Percentiles rank a stretch among this genome's conserved stretches.
Evolutionary conservation across 2,113 vertebrate species (phyloP).

Genomic region (Notarius quadriscutis): DNA sequence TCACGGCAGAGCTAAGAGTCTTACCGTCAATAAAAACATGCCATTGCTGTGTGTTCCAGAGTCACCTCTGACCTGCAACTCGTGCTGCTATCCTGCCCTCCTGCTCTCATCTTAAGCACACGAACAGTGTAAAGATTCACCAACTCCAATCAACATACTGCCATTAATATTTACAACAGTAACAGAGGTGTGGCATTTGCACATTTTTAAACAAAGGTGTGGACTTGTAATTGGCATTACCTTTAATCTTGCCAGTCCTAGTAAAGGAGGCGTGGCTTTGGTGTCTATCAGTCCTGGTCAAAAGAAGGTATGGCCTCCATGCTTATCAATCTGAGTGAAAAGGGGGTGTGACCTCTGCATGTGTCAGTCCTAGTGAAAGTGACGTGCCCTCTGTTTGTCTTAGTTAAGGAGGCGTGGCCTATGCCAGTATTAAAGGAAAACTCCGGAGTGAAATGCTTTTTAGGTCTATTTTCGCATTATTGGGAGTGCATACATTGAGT

Average conservation of each 20-base stretch:
- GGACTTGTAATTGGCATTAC: not conserved
- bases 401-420: not conserved
- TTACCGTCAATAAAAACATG: not conserved
- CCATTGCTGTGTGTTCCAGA: not conserved
- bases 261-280: not conserved
- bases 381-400: not conserved
- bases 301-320: not conserved
- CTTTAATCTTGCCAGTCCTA: not conserved
- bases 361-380: not conserved
- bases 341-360: not conserved
- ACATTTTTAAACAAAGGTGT: not conserved
- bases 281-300: not conserved
- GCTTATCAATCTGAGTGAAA: not conserved
- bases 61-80: not conserved
- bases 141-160: not conserved
- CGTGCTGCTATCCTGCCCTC: not conserved
- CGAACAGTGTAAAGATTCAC: not conserved
- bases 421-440: not conserved
- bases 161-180: too few relatives aligned
- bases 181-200: not conserved
- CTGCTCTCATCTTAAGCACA: not conserved
- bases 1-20: slow-evolving; percentile 16
- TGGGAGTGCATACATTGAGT: too few relatives aligned
- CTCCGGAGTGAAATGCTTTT: too few relatives aligned
- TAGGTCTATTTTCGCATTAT: too few relatives aligned